Evolutionary conservation across 2,888 invertebrate genomes (phyloP).

Genomic region (Polydrusus pterygomalis): DNA sequence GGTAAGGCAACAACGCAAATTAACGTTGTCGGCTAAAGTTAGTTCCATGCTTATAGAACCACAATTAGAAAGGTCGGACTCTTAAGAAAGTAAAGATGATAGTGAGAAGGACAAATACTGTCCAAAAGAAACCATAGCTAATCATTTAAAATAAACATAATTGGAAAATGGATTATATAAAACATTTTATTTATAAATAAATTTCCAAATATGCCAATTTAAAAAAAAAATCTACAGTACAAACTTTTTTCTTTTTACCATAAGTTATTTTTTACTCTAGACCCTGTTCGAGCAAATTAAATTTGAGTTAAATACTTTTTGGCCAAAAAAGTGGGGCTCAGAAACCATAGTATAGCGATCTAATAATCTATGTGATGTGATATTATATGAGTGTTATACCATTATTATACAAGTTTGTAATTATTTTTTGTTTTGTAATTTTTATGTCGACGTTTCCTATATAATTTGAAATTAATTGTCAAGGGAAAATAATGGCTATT

Average conservation of each 20-base stretch:
- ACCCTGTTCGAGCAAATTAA: neutral
- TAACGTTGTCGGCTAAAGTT: neutral
- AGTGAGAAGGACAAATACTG: neutral
- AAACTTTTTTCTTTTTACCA: neutral
- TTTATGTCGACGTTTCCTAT: too few relatives aligned
- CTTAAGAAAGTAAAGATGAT: neutral
- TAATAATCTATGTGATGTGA: too few relatives aligned
- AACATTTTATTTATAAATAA: neutral
- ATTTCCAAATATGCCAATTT: neutral
- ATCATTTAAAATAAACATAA: neutral
- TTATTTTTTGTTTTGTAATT: too few relatives aligned
- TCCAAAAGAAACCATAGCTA: neutral
- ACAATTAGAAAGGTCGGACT: neutral
- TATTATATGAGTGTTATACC: too few relatives aligned
- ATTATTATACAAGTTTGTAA: too few relatives aligned
- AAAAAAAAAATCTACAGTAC: neutral
- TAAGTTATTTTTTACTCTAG: neutral
- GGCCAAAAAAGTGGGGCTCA: neutral
- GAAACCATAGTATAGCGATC: constrained; percentile 1
- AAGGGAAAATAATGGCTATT: too few relatives aligned
- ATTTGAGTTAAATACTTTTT: neutral
- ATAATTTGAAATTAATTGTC: too few relatives aligned
- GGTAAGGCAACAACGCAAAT: neutral
- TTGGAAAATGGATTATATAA: neutral
- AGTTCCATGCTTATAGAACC: neutral